These are phyloP conservation scores for Montipora foliosa DNA, from an alignment of 64 coral and sea anemone genomes.

Conservation along the genomic window DNA sequence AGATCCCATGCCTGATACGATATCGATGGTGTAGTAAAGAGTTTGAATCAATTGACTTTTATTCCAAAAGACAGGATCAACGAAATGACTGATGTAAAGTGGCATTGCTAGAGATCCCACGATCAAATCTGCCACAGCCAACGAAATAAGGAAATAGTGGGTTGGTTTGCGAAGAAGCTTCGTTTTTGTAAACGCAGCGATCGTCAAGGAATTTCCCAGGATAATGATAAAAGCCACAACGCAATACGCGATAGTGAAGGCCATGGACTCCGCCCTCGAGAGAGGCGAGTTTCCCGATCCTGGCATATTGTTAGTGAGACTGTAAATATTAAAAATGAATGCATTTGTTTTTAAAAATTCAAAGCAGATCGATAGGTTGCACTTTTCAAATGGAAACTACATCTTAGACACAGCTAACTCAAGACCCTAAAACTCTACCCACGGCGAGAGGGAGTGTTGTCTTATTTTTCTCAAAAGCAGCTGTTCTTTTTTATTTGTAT, in stretches of 20 bases:
- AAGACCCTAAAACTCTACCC: no score
- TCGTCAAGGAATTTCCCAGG: conserved; percentile 70
- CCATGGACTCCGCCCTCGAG: conserved; percentile 23
- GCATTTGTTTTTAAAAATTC: no score
- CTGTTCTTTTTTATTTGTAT: background rate
- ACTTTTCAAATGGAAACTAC: no score
- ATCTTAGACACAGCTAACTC: no score
- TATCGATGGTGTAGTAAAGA: conserved; percentile 70
- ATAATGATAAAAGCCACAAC: conserved; percentile 63
- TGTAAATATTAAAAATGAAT: background rate
- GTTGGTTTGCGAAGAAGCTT: conserved; percentile 78
- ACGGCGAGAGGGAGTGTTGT: background rate
- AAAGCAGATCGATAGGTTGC: no score
- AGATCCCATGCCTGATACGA: conserved; percentile 82
- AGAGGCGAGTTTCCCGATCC: background rate
- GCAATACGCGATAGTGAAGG: conserved; percentile 64
- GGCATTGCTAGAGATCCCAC: conserved; percentile 78
- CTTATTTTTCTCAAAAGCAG: background rate
- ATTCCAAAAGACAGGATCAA: background rate
- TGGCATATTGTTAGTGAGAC: background rate
- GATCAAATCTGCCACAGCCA: conserved; percentile 87
- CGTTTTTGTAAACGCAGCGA: conserved; percentile 75
- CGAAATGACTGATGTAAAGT: conserved; percentile 74
- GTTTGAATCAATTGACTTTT: background rate
- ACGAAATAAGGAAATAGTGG: conserved; percentile 88